Conservation (phyloP, 1,140 invertebrate species). For the Polypedilum pembai region DNA sequence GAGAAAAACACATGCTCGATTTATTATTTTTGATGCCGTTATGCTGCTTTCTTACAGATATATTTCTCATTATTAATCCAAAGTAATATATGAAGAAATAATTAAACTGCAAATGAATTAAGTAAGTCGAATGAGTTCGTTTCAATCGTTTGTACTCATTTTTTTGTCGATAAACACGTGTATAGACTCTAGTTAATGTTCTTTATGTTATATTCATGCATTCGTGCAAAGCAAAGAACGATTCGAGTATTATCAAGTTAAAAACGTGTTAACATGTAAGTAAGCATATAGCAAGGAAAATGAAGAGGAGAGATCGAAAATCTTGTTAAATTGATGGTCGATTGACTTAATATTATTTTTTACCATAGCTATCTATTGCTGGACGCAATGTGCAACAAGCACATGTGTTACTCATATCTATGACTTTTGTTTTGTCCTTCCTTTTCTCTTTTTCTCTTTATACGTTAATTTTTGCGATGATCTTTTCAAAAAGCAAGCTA, state of each 20-base stretch:
- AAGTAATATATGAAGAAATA: too few relatives aligned
- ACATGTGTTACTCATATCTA: not conserved
- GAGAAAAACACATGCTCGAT: constrained; percentile 19
- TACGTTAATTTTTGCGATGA: not conserved
- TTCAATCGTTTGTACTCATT: too few relatives aligned
- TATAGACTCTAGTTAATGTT: not conserved
- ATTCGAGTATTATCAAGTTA: not conserved
- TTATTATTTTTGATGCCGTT: constrained; percentile 14
- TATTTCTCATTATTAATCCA: too few relatives aligned
- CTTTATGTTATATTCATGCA: not conserved
- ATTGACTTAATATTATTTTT: not conserved
- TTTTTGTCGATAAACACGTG: not conserved
- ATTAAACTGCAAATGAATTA: too few relatives aligned
- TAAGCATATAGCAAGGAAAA: not conserved
- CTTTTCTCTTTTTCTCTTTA: too few relatives aligned
- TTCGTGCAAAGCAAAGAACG: not conserved
- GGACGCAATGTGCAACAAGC: not conserved
- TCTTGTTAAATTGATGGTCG: not conserved
- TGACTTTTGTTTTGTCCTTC: not conserved
- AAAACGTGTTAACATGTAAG: not conserved
- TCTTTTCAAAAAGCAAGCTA: not conserved
- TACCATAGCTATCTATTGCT: not conserved
- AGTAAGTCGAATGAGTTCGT: too few relatives aligned
- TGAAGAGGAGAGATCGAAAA: not conserved
- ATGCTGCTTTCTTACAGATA: not conserved